phyloP scores from a whole-genome alignment of 2,888 invertebrate genomes.

The Gonocerus acuteangulatus region DNA sequence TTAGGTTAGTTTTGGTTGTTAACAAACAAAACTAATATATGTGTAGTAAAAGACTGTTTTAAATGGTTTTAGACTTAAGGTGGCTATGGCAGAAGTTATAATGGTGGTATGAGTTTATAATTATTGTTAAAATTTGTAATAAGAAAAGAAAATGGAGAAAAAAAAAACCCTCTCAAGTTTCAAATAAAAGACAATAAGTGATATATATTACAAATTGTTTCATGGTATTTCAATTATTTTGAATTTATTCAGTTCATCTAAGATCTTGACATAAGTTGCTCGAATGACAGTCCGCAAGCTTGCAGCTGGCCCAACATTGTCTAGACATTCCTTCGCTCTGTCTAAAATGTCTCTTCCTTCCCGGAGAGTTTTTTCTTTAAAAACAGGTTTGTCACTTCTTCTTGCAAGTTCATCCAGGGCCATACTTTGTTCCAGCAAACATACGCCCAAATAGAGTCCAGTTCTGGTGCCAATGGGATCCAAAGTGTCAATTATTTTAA shows the following conservation, averaged over 20 bases:
- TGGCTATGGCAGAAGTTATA: too few relatives aligned
- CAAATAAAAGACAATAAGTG: too few relatives aligned
- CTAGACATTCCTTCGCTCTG: constrained; percentile 1
- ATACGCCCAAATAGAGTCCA: constrained; percentile 67
- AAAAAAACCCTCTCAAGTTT: too few relatives aligned
- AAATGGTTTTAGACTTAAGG: too few relatives aligned
- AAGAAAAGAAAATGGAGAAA: too few relatives aligned
- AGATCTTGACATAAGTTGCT: constrained; percentile 39
- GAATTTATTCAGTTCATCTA: constrained; percentile 30
- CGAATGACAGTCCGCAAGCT: constrained; percentile 36
- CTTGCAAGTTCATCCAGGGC: constrained; percentile 40
- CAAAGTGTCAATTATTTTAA: constrained; percentile 41
- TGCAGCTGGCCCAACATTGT: constrained; percentile 40
- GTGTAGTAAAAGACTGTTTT: too few relatives aligned
- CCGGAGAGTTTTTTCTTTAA: constrained; percentile 18
- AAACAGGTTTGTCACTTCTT: constrained; percentile 16
- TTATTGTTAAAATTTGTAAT: too few relatives aligned
- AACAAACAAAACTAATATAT: too few relatives aligned
- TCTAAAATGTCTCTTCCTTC: constrained; percentile 26
- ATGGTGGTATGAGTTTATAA: too few relatives aligned
- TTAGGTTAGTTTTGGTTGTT: too few relatives aligned
- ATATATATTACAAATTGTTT: background rate
- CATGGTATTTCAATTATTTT: constrained; percentile 27
- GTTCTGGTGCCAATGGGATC: constrained; percentile 46
- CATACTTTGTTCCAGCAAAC: constrained; percentile 59